Evolutionary conservation across 2,797 vertebrate genomes (phyloP).

Genomic region (Halcyon leucocephala): DNA sequence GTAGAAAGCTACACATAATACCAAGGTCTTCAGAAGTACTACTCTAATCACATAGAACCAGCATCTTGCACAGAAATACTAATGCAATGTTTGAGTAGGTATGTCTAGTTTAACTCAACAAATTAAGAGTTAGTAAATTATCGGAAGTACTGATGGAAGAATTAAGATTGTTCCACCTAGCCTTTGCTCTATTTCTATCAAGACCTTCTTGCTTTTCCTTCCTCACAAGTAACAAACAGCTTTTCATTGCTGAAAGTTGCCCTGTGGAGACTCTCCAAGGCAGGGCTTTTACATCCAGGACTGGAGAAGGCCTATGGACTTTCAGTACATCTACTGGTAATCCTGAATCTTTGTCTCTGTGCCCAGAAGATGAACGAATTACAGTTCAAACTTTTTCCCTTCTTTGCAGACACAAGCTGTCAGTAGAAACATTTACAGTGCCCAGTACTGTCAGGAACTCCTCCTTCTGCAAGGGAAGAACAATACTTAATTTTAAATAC

Average conservation of each 20-base stretch:
- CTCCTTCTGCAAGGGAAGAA: not conserved
- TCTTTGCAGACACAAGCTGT: not conserved
- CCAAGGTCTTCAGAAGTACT: not conserved
- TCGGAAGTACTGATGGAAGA: not conserved
- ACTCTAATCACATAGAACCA: not conserved
- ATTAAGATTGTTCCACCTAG: not conserved
- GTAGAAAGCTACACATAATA: not conserved
- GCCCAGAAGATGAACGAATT: not conserved
- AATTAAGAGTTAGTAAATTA: not conserved
- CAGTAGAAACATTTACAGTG: not conserved
- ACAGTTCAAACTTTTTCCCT: not conserved
- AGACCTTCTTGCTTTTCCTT: not conserved
- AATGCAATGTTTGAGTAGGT: not conserved
- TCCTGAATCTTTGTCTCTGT: not conserved
- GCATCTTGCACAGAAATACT: not conserved
- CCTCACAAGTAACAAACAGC: not conserved
- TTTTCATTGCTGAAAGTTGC: not conserved
- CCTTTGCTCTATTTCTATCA: not conserved
- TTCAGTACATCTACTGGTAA: not conserved
- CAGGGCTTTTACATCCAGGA: not conserved
- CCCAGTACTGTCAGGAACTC: not conserved
- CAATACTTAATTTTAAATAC: not conserved
- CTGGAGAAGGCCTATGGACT: not conserved
- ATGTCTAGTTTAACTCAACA: not conserved
- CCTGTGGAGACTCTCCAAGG: not conserved